phyloP scores from a whole-genome alignment of 2,113 vertebrate species.

The Aix galericulata region DNA sequence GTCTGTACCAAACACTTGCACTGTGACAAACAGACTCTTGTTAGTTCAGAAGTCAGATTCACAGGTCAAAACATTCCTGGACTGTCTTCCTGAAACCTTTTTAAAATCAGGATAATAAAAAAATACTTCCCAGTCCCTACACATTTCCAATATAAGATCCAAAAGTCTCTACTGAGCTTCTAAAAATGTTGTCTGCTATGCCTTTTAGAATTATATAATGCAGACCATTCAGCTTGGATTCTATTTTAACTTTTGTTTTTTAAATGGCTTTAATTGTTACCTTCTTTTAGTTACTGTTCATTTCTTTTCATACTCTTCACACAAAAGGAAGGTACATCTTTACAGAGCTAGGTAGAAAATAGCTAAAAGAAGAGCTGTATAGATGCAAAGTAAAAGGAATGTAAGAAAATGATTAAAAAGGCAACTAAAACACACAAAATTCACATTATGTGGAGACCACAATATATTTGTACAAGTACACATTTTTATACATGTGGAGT shows the following conservation, averaged over 20 bases:
- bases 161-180: neutral
- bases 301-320: constrained; percentile 70
- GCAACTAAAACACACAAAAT: constrained; percentile 64
- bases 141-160: neutral
- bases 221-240: constrained; percentile 30
- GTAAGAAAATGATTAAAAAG: constrained; percentile 69
- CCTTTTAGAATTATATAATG: neutral
- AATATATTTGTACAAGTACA: constrained; percentile 42
- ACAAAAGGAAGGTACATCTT: constrained; percentile 67
- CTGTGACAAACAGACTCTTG: neutral
- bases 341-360: constrained; percentile 69
- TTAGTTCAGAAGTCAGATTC: neutral
- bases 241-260: neutral
- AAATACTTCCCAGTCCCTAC: constrained; percentile 15
- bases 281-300: constrained; percentile 64
- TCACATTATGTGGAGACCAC: constrained; percentile 62
- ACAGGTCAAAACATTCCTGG: neutral
- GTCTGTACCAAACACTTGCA: neutral
- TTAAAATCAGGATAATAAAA: neutral
- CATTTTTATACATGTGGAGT: constrained; percentile 21
- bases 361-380: constrained; percentile 69
- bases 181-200: neutral
- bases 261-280: constrained; percentile 57
- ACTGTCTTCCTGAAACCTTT: neutral
- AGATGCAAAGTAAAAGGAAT: constrained; percentile 72